Conservation (phyloP, 2,797 vertebrate species). For the Tinamus major region DNA sequence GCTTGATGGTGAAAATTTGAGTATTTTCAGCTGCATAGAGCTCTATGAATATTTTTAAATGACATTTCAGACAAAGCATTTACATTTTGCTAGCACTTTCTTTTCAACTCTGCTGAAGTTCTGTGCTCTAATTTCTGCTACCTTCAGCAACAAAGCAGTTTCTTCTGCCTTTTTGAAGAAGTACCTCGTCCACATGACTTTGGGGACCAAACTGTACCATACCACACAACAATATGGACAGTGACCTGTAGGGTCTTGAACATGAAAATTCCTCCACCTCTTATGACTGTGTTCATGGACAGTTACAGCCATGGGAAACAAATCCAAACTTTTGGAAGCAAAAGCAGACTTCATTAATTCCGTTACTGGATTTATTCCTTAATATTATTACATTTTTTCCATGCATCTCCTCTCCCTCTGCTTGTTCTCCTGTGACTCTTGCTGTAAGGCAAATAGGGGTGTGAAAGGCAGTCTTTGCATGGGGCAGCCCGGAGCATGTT, state of each 20-base stretch:
- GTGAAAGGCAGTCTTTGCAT: not conserved
- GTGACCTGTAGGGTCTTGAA: not conserved
- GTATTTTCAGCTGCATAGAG: not conserved
- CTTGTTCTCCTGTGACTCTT: not conserved
- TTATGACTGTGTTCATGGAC: not conserved
- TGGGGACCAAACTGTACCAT: not conserved
- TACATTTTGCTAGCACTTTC: conserved; percentile 56
- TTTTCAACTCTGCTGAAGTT: conserved; percentile 37
- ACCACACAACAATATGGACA: conserved; percentile 35
- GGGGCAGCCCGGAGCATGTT: not conserved
- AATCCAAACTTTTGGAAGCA: not conserved
- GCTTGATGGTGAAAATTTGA: conserved; percentile 37
- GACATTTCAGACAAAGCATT: conserved; percentile 25
- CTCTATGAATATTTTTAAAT: not conserved
- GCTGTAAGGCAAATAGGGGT: not conserved
- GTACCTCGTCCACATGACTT: conserved; percentile 12
- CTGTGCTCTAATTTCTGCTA: conserved; percentile 19
- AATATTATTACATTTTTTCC: not conserved
- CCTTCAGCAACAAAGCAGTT: not conserved
- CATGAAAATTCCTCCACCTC: not conserved
- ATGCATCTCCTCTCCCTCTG: not conserved
- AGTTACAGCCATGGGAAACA: not conserved
- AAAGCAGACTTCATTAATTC: not conserved
- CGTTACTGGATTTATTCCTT: not conserved
- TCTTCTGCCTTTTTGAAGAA: conserved; percentile 45